A percentile compares a stretch with the other conserved stretches of the same genome.
These are phyloP conservation scores for Gryllus longicercus DNA, from an alignment of 2,888 invertebrate genomes.

Conservation along the genomic window DNA sequence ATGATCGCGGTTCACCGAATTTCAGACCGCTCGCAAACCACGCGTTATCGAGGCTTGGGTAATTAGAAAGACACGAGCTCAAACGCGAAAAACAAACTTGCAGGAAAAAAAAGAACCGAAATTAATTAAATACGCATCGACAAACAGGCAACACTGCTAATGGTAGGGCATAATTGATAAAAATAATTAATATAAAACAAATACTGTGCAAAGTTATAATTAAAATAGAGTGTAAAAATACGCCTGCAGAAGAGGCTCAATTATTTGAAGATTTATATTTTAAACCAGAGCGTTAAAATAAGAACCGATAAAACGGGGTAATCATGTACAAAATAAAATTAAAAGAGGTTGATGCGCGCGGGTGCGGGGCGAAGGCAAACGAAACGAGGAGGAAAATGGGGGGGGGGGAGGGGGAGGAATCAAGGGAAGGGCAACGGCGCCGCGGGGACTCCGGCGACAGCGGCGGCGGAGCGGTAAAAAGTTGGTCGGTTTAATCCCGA, in stretches of 20 bases:
- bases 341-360: background rate
- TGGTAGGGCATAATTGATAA: background rate
- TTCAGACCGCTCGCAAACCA: background rate
- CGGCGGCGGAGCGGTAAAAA: background rate
- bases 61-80: background rate
- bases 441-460: background rate
- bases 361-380: too few species aligned
- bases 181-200: slow-evolving; percentile 6
- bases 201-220: background rate
- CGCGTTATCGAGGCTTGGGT: background rate
- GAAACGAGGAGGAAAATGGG: background rate
- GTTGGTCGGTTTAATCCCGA: background rate
- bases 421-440: background rate
- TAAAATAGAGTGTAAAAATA: slow-evolving; percentile 8
- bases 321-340: background rate
- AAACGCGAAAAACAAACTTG: background rate
- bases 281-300: background rate
- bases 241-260: background rate
- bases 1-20: background rate
- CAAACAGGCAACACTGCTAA: background rate
- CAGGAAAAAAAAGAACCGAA: background rate
- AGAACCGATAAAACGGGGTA: background rate
- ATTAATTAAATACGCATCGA: slow-evolving; percentile 11
- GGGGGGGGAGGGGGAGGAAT: background rate
- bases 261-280: background rate